These are phyloP conservation scores for Poeciliopsis presidionis DNA, from an alignment of 2,797 vertebrate species.

Conservation along the genomic window DNA sequence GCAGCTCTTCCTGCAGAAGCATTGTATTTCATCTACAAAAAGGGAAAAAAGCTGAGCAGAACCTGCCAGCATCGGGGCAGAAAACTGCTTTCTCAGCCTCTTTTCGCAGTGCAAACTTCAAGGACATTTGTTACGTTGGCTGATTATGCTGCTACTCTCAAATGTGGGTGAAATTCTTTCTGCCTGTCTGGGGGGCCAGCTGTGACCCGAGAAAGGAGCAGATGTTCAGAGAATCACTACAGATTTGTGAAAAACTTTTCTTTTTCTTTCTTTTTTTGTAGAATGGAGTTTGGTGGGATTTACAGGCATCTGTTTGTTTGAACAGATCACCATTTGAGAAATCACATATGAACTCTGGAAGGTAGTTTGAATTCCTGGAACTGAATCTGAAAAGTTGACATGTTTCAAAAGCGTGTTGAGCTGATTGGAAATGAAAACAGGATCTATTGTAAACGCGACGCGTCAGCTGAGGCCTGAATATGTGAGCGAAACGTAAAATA, in stretches of 20 bases:
- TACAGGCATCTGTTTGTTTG: conserved; percentile 37
- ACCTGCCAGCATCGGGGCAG: conserved; percentile 53
- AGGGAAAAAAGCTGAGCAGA: conserved; percentile 35
- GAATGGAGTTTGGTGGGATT: conserved; percentile 54
- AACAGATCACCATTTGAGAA: neutral
- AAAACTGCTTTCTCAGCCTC: conserved; percentile 56
- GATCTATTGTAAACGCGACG: no score
- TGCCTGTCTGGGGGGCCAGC: conserved; percentile 50
- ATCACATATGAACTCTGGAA: neutral
- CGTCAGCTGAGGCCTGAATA: neutral
- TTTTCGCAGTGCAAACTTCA: conserved; percentile 64
- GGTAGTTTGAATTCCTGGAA: neutral
- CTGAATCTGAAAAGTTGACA: neutral
- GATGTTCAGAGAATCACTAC: conserved; percentile 79
- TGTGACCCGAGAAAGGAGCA: conserved; percentile 81
- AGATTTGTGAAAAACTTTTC: conserved; percentile 61
- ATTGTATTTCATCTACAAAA: conserved; percentile 35
- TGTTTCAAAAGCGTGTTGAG: neutral
- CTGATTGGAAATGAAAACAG: neutral
- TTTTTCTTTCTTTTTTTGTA: conserved; percentile 42
- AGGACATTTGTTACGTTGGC: conserved; percentile 58
- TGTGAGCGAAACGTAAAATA: neutral
- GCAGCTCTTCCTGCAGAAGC: conserved; percentile 20
- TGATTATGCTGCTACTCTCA: conserved; percentile 34
- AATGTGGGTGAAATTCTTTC: conserved; percentile 55